Conservation (phyloP, 2,797 vertebrate species). For the Cossypha dichroa region DNA sequence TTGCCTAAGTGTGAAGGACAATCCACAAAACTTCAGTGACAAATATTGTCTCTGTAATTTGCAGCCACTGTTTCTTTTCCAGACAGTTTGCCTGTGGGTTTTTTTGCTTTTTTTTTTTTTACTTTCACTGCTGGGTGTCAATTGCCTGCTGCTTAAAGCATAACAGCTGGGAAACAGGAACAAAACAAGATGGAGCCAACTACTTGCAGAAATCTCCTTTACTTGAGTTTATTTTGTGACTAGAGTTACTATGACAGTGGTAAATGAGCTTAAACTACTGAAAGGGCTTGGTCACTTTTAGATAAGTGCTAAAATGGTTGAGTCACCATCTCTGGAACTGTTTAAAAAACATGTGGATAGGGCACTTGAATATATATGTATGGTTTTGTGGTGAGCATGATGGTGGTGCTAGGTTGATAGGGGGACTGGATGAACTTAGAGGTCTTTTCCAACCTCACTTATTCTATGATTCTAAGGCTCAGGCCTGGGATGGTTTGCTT, state of each 20-base stretch:
- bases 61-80: background rate
- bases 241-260: background rate
- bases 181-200: background rate
- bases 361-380: background rate
- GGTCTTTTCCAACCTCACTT: background rate
- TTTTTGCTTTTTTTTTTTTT: background rate
- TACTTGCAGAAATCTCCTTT: background rate
- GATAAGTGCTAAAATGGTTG: background rate
- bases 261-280: background rate
- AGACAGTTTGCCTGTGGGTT: background rate
- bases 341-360: background rate
- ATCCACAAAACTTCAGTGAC: background rate
- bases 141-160: background rate
- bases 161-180: background rate
- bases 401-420: background rate
- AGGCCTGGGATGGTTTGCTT: background rate
- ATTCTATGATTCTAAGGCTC: background rate
- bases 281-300: background rate
- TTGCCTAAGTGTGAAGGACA: conserved; percentile 13
- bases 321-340: background rate
- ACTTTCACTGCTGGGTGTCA: background rate
- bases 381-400: background rate
- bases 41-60: conserved; percentile 12
- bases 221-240: background rate
- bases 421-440: background rate